Conservation (phyloP, 2,888 invertebrate genomes). For the Dynastes hyllus region DNA sequence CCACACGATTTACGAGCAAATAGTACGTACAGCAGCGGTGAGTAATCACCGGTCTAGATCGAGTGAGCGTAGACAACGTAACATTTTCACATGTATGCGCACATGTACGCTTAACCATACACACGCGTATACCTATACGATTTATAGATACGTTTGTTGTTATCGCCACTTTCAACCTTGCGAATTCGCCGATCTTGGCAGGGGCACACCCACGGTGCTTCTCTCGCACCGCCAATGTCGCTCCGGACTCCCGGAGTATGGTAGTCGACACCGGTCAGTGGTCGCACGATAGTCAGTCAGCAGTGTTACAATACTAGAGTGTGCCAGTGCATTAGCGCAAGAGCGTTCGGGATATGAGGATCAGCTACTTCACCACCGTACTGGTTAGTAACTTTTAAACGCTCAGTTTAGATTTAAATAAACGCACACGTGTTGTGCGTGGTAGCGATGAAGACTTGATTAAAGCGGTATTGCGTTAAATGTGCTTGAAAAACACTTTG, state of each 20-base stretch:
- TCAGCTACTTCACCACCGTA: constrained; percentile 40
- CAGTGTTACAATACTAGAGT: constrained; percentile 54
- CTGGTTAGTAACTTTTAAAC: constrained; percentile 25
- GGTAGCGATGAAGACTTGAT: background rate
- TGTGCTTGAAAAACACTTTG: background rate
- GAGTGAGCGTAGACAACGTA: constrained; percentile 36
- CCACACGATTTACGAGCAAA: constrained; percentile 32
- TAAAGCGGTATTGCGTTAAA: background rate
- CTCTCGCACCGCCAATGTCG: constrained; percentile 51
- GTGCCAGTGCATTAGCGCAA: constrained; percentile 53
- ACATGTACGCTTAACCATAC: constrained; percentile 3
- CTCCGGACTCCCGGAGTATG: constrained; percentile 54
- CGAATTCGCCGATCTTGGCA: constrained; percentile 45
- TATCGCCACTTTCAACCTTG: constrained; percentile 45
- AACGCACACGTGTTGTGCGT: background rate
- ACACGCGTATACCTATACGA: background rate
- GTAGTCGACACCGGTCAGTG: constrained; percentile 55
- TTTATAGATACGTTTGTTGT: constrained; percentile 10
- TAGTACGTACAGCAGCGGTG: constrained; percentile 26
- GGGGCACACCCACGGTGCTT: constrained; percentile 53
- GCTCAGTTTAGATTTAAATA: background rate
- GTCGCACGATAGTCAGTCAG: constrained; percentile 54
- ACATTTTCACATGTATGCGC: constrained; percentile 15
- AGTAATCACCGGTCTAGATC: constrained; percentile 45
- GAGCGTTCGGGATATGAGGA: constrained; percentile 34